A percentile compares a stretch with the other conserved stretches of the same genome.
Conservation (phyloP, 1,140 invertebrate genomes). For the Pantala flavescens region DNA sequence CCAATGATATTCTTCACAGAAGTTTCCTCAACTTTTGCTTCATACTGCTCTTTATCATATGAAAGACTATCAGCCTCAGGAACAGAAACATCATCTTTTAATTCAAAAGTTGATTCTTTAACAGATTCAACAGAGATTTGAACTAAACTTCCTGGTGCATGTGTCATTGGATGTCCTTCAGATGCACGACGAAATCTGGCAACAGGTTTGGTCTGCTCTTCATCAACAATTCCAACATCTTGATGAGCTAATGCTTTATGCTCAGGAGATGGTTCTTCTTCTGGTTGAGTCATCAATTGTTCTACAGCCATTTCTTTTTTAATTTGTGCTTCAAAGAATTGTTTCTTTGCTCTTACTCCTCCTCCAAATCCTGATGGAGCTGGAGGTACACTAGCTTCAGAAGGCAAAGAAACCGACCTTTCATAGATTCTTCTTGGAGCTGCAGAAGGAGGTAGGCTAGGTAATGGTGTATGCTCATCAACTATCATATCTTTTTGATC, state of each 20-base stretch:
- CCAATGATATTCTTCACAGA: constrained; percentile 20
- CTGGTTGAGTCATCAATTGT: constrained; percentile 35
- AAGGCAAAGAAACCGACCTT: constrained; percentile 37
- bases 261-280: constrained; percentile 41
- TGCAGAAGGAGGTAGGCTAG: constrained; percentile 25
- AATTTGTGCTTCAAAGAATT: constrained; percentile 39
- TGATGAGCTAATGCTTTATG: constrained; percentile 29
- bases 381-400: constrained; percentile 29
- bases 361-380: constrained; percentile 21
- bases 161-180: background rate
- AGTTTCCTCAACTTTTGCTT: constrained; percentile 3
- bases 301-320: constrained; percentile 40
- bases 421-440: constrained; percentile 34
- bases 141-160: background rate
- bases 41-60: constrained; percentile 12
- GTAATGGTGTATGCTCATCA: background rate
- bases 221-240: background rate
- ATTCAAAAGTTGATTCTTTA: background rate
- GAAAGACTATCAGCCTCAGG: constrained; percentile 11
- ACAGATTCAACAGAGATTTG: background rate
- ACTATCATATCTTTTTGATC: background rate
- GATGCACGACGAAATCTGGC: background rate
- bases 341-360: constrained; percentile 31
- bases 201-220: background rate
- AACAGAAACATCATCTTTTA: constrained; percentile 8